These are phyloP conservation scores for Drosophila fuyamai DNA, from an alignment of 1,140 invertebrate genomes.

Conservation along the genomic window DNA sequence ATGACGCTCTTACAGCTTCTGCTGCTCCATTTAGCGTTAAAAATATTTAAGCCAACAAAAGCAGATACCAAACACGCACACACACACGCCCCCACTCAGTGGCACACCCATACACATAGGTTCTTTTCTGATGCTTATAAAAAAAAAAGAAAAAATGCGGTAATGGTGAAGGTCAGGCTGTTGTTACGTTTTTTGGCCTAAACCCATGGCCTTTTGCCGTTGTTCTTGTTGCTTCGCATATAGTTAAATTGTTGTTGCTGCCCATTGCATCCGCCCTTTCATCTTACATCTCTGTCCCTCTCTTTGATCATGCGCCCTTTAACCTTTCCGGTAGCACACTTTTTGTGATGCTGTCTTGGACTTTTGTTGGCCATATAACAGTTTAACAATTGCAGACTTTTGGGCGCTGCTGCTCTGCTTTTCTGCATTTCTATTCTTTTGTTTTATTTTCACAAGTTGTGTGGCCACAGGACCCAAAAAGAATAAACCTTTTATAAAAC, in stretches of 20 bases:
- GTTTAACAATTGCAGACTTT: slow-evolving; percentile 73
- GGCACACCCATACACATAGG: slow-evolving; percentile 31
- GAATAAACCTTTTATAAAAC: slow-evolving; percentile 40
- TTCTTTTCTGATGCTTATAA: slow-evolving; percentile 27
- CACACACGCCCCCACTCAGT: slow-evolving; percentile 33
- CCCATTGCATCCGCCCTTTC: slow-evolving; percentile 60
- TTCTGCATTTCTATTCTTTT: slow-evolving; percentile 22
- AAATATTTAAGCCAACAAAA: slow-evolving; percentile 76
- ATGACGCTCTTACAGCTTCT: slow-evolving; percentile 41
- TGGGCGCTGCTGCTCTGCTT: slow-evolving; percentile 54
- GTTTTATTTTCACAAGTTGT: slow-evolving; percentile 57
- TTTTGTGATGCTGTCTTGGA: slow-evolving; percentile 43
- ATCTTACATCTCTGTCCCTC: slow-evolving; percentile 21
- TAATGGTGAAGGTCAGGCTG: slow-evolving; percentile 78
- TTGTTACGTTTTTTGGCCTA: slow-evolving; percentile 76
- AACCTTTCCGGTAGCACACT: slow-evolving; percentile 21
- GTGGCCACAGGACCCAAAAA: slow-evolving; percentile 44
- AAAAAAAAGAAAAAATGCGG: slow-evolving; percentile 49
- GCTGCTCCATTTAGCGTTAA: slow-evolving; percentile 67
- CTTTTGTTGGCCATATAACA: slow-evolving; percentile 62
- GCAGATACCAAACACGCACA: slow-evolving; percentile 28
- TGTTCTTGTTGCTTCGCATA: slow-evolving; percentile 27
- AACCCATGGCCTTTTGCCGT: slow-evolving; percentile 50
- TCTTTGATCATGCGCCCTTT: slow-evolving; percentile 59
- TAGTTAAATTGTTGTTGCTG: slow-evolving; percentile 21